Percentiles rank a stretch among this genome's conserved stretches.
Evolutionary conservation across 2,797 vertebrate genomes (phyloP).

Genomic region (Bryconaethiops microstoma): DNA sequence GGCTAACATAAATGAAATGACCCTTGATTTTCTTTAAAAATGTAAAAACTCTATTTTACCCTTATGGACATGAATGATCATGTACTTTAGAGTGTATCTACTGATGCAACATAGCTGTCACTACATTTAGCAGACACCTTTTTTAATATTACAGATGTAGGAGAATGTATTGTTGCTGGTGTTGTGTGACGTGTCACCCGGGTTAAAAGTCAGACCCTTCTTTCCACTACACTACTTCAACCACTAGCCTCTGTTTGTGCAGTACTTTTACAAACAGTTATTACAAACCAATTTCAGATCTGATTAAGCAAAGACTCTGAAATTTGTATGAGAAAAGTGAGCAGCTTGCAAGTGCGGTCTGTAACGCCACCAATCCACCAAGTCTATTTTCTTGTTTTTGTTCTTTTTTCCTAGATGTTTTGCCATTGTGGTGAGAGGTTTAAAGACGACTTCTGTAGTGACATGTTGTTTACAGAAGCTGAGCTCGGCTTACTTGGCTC

Average conservation of each 20-base stretch:
- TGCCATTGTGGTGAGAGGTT: slow-evolving; percentile 8
- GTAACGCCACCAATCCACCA: background rate
- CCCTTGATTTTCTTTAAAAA: no score
- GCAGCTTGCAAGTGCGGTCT: background rate
- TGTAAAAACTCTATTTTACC: no score
- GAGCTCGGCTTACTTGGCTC: background rate
- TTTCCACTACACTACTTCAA: no score
- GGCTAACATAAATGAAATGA: no score
- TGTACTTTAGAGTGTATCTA: no score
- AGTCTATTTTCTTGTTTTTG: background rate
- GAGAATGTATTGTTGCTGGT: no score
- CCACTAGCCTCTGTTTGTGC: background rate
- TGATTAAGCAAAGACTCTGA: background rate
- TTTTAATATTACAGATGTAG: no score
- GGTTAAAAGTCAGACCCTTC: no score
- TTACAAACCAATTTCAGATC: slow-evolving; percentile 16
- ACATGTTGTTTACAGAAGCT: slow-evolving; percentile 20
- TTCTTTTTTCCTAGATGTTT: background rate
- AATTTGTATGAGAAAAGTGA: background rate
- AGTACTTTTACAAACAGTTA: slow-evolving; percentile 20
- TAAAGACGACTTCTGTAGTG: slow-evolving; percentile 11
- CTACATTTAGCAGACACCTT: no score
- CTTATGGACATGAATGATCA: no score
- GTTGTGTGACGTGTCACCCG: no score
- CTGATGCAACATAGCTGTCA: no score